Evolutionary conservation across 2,113 vertebrate genomes (phyloP), one percentile per base, ranked within the genome.

Genomic region (Orycteropus afer): DNA sequence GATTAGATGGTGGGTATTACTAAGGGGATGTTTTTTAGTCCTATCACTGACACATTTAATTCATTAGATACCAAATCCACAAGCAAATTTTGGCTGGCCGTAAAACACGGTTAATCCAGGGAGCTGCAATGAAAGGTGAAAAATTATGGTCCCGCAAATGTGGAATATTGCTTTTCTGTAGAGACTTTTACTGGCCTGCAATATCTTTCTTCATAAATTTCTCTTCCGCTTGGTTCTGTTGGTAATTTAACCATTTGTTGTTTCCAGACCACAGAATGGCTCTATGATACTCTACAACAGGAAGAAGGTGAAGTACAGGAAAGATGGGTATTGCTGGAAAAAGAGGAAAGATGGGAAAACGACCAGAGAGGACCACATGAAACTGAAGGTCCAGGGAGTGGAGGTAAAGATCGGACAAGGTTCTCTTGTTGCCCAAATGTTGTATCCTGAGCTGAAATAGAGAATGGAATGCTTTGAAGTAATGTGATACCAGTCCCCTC

Each of bases 201-300:
- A 57, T 23, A 74, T 49, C 2, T 84, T 61, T 94, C 97, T 96
- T 84, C 93, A 25, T 85, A 63, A 88, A 89, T 89, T 45, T 93
- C 80, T 79, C 69, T 53, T 29, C 84, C 74, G 86, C 89, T 82
- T 81, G 40, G 76, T 90, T 34, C 97, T 97, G 74, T 83, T 1
- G 76, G 82, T 98, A 97, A 98, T 76, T 61, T 97, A 82, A 80
- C 79, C 95, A 0, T 98, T 97, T 98, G 95, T 98, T 94, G 77
- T 94, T 98, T 98, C 47, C 98, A 99, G 99, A 98, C 99, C 99
- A 20, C 99, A 99, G 99, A 99, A 99, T 99, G 99, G 99, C 98
- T 99, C 99, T 97, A 99, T 99, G 99, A 99, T 99, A 97, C 98
- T 99, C 97, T 99, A 99, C 99, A 99, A 99, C 97, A 99, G 99